Percentiles rank a stretch among this genome's conserved stretches.
Evolutionary conservation across 2,888 invertebrate genomes (phyloP).

Genomic region (Glaucopsyche alexis): DNA sequence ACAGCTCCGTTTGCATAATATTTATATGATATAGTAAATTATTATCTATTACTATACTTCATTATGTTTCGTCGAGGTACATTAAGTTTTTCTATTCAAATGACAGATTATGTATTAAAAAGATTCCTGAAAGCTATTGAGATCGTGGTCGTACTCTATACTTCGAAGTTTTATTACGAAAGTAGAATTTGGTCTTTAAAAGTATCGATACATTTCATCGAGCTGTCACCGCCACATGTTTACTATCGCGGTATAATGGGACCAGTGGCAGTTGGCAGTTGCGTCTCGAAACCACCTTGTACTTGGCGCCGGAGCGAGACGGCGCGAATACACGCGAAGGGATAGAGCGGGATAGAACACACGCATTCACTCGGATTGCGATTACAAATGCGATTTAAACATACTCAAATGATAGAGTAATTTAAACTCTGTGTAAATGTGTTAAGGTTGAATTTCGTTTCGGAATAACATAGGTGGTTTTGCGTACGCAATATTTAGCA

Average conservation of each 20-base stretch:
- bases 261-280: constrained; percentile 78
- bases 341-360: constrained; percentile 49
- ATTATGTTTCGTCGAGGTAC: no score
- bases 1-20: no score
- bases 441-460: constrained; percentile 44
- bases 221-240: constrained; percentile 50
- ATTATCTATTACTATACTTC: no score
- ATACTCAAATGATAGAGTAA: not conserved
- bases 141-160: no score
- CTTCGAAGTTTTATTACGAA: not conserved
- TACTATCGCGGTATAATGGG: constrained; percentile 72
- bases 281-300: constrained; percentile 77
- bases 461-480: constrained; percentile 43
- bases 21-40: no score
- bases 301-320: constrained; percentile 60
- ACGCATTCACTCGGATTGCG: constrained; percentile 64
- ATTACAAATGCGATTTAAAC: constrained; percentile 57
- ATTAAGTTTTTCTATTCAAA: no score
- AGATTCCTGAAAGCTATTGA: no score
- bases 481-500: constrained; percentile 70
- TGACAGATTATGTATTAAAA: no score
- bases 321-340: constrained; percentile 7
- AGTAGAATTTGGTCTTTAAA: not conserved
- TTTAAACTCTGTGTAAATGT: constrained; percentile 30
- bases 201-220: constrained; percentile 30